Base-by-base conservation (phyloP, 2,797 vertebrate species). In the Sebastes iracundus region DNA sequence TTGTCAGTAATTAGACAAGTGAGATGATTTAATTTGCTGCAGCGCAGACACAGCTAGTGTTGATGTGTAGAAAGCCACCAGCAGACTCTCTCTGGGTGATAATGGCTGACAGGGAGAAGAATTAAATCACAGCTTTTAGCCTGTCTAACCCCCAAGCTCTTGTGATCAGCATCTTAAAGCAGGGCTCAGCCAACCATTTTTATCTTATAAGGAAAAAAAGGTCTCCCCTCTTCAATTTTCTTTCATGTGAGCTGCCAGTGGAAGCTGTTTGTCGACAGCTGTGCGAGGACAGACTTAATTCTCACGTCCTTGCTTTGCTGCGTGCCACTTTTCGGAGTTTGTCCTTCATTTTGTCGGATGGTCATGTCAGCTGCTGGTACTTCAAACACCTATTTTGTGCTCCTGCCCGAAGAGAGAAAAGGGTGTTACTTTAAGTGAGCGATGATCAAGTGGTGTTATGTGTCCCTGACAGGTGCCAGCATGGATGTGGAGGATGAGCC, bases 401-500 rank as follows among this genome's bases (percentile, higher is more conserved):
- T 6, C 70, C 64, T 83, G 83, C 78, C 64, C 5, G 13, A 53
- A 60, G 72, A 77, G 74, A 72, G 28, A 38, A 76, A 32, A 22
- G 20, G 72, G 42, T 60, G 65, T 22, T 33, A 22, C 58, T 58
- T 83, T 58, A 30, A 64, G 74, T 77, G 80, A 87, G 84, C 65
- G 68, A 90, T 83, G 73, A 85, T 84, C 30, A 62, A 72, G 61
- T 86, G 68, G 53, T 90, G 67, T 77, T 74, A 32, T 90, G 56
- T 93, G 72, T 92, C 78, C 64, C 69, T 89, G 80, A 88, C 92
- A 95, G 94, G 89, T 86, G 23, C 71, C 92, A 89, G 79, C 80
- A 99, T 98, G 97, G 97, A 98, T 32, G 83, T 95, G 8, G 97
- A 98, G 68, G 97, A 99, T 75, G 97, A 99, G 75, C 97, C 96